Evolutionary conservation across 1,140 invertebrate genomes (phyloP).

Genomic region (Zaprionus nigranus): DNA sequence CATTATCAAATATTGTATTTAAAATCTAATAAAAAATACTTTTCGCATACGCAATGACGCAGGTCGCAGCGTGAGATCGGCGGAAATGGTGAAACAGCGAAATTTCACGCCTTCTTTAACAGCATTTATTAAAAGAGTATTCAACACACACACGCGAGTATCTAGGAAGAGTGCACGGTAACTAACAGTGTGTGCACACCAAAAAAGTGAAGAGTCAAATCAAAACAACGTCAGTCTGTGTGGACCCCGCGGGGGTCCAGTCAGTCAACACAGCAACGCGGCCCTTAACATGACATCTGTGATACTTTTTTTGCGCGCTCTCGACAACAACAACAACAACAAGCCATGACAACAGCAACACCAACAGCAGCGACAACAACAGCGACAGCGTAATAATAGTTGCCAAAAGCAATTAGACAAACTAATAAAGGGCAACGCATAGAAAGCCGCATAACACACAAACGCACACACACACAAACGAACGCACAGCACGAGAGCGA

Average conservation of each 20-base stretch:
- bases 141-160: constrained; percentile 35
- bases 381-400: constrained; percentile 70
- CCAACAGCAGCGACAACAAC: constrained; percentile 35
- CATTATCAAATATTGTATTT: constrained; percentile 43
- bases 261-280: constrained; percentile 42
- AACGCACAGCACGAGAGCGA: constrained; percentile 7
- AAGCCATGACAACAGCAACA: constrained; percentile 18
- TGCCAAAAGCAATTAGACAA: constrained; percentile 81
- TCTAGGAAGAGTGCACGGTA: constrained; percentile 19
- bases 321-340: constrained; percentile 53
- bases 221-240: constrained; percentile 37
- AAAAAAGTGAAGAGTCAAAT: constrained; percentile 75
- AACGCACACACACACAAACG: constrained; percentile 8
- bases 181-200: constrained; percentile 57
- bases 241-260: constrained; percentile 43
- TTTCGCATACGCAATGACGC: constrained; percentile 23
- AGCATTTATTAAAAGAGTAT: constrained; percentile 78
- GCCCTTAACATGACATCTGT: constrained; percentile 64
- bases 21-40: constrained; percentile 51
- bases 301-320: constrained; percentile 65
- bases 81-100: constrained; percentile 74
- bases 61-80: constrained; percentile 55
- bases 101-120: constrained; percentile 82
- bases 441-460: constrained; percentile 48
- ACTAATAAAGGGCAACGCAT: constrained; percentile 78